A percentile compares a stretch with the other conserved stretches of the same genome.
Evolutionary conservation across 2,113 vertebrate genomes (phyloP).

Genomic region (Regulus satrapa): DNA sequence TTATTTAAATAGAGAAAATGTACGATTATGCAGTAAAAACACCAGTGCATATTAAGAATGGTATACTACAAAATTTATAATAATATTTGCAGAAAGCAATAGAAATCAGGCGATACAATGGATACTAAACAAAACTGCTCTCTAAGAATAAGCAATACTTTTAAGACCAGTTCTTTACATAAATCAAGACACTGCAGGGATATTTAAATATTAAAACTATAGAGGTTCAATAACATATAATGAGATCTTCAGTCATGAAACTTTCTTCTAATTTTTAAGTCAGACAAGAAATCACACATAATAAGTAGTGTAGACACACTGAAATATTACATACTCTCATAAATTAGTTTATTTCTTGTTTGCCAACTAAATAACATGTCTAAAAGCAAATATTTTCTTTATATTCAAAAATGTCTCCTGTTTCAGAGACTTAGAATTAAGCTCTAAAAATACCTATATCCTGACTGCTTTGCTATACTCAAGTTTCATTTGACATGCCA

Average conservation of each 20-base stretch:
- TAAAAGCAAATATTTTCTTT: background rate
- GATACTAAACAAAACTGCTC: background rate
- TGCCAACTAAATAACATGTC: background rate
- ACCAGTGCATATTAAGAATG: background rate
- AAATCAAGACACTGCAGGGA: background rate
- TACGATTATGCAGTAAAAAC: background rate
- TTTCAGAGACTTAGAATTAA: background rate
- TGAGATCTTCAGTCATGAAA: background rate
- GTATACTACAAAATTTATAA: background rate
- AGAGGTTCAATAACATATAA: background rate
- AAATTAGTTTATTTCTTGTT: background rate
- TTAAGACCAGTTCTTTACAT: background rate
- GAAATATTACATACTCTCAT: background rate
- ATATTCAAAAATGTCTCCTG: background rate
- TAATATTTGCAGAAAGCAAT: background rate
- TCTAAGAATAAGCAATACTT: background rate
- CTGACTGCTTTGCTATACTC: background rate
- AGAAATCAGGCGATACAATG: background rate
- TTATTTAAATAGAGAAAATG: background rate
- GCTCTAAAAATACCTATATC: background rate
- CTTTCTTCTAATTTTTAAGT: background rate
- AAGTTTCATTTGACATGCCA: background rate
- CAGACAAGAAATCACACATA: background rate
- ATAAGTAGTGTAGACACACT: background rate
- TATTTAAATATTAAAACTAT: background rate